Base-by-base conservation (phyloP, 2,113 vertebrate genomes). In the Periophthalmodon schlosseri region DNA sequence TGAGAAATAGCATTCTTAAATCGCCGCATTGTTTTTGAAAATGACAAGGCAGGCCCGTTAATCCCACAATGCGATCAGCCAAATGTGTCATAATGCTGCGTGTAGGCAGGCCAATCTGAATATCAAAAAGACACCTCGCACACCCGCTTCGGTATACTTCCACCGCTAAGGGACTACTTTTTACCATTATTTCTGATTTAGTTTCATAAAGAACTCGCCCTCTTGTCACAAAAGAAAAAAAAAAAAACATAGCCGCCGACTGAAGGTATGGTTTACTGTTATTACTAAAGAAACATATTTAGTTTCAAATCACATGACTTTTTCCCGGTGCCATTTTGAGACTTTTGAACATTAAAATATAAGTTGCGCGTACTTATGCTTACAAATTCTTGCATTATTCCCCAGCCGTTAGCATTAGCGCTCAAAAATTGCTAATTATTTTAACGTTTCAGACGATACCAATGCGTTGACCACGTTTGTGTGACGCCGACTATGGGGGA, bases 11-110 rank as follows among this genome's bases (percentile, higher is more conserved):
- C 87, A 91, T 93, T 92, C 90, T 93, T 92, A 93, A 93, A 93
- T 94, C 94, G 89, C 82, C 74, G 93, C 92, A 94, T 94, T 94
- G 94, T 94, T 94, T 93, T 92, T 90, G 90, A 89, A 94, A 94
- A 94, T 92, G 93, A 94, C 94, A 94, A 94, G 94, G 92, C 94
- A 89, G 89, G 83, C 91, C 90, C 88, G 91, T 91, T 95, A 94
- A 95, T 95, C 93, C 93, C 89, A 92, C 93, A 94, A 92, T 92
- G 88, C 93, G 90, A 94, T 95, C 94, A 92, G 91, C 93, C 92
- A 93, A 90, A 93, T 91, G 88, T 91, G 93, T 94, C 91, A 93
- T 91, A 92, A 91, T 94, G 93, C 94, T 70, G 84, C 86, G 91
- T 93, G 93, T 92, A 93, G 94, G 88, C 91, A 92, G 91, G 86